Percentiles rank a stretch among this genome's conserved stretches.
Conservation (phyloP, 2,797 vertebrate species). For the Urosaurus nigricauda region DNA sequence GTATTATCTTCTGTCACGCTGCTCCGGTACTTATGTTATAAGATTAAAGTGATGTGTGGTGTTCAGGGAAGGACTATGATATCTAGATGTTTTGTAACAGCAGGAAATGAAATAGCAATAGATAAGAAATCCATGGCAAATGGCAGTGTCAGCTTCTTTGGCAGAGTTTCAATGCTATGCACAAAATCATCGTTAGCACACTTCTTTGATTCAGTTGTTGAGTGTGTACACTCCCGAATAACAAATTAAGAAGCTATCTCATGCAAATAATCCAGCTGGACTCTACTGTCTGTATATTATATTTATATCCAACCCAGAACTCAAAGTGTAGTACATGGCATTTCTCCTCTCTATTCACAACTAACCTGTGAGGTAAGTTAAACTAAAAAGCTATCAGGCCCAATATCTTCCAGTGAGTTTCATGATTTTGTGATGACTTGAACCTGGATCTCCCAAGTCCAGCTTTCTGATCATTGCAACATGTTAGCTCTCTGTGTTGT, state of each 20-base stretch:
- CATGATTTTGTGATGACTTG: too few relatives aligned
- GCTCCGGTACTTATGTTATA: slow-evolving; percentile 30
- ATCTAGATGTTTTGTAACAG: slow-evolving; percentile 26
- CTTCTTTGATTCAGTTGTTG: slow-evolving; percentile 13
- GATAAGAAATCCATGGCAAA: slow-evolving; percentile 29
- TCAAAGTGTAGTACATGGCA: too few relatives aligned
- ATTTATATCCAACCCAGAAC: too few relatives aligned
- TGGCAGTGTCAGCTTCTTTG: neutral
- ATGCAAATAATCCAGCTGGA: neutral
- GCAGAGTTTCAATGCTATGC: neutral
- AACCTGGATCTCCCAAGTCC: too few relatives aligned
- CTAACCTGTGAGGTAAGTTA: too few relatives aligned
- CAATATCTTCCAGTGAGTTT: too few relatives aligned
- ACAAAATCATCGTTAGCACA: fast-evolving
- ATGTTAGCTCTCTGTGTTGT: too few relatives aligned
- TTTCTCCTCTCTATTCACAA: too few relatives aligned
- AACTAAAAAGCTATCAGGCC: too few relatives aligned
- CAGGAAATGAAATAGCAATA: slow-evolving; percentile 49
- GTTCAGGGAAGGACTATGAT: slow-evolving; percentile 9
- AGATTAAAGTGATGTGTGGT: neutral
- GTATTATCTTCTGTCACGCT: slow-evolving; percentile 10
- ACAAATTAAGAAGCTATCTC: neutral
- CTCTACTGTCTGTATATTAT: too few relatives aligned
- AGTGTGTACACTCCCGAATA: neutral
- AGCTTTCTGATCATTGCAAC: too few relatives aligned